phyloP scores from a whole-genome alignment of 2,888 invertebrate genomes.

The Andrena praecox region DNA sequence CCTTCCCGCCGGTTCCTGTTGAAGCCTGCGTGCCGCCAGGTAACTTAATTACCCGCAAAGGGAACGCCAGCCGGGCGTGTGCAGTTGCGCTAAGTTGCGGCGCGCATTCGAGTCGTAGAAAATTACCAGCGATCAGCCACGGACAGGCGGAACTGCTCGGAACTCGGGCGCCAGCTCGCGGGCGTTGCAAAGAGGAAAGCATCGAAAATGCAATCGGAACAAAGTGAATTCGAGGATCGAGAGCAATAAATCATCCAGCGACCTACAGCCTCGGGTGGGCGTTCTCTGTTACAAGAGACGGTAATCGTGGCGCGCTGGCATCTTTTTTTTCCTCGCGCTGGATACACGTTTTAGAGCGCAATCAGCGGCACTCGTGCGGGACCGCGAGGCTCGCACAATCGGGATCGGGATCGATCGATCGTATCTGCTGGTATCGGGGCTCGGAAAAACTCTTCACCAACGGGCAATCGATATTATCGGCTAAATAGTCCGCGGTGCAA shows the following conservation, averaged over 20 bases:
- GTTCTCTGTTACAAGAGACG: conserved; percentile 65
- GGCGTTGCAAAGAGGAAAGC: conserved; percentile 27
- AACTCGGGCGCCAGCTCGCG: background rate
- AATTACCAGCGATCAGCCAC: conserved; percentile 24
- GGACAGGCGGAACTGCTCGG: background rate
- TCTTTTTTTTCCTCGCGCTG: conserved; percentile 59
- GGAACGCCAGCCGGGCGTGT: conserved; percentile 36
- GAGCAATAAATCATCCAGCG: conserved; percentile 56
- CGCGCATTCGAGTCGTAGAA: background rate
- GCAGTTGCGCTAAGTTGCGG: background rate
- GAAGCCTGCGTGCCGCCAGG: conserved; percentile 34
- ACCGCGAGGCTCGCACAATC: conserved; percentile 64
- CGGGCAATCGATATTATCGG: conserved; percentile 67
- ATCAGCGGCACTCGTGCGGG: conserved; percentile 75
- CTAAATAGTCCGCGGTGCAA: conserved; percentile 58
- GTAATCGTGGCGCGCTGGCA: conserved; percentile 59
- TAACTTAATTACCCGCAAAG: conserved; percentile 66
- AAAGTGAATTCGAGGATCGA: conserved; percentile 47
- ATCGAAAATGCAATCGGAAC: conserved; percentile 45
- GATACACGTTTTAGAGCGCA: conserved; percentile 70
- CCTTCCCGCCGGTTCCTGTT: conserved; percentile 28
- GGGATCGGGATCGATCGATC: conserved; percentile 71
- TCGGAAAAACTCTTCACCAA: conserved; percentile 61
- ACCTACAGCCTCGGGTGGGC: conserved; percentile 64
- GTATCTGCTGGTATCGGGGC: conserved; percentile 47